phyloP scores from a whole-genome alignment of 2,797 vertebrate species.

The Sebastolobus altivelis region DNA sequence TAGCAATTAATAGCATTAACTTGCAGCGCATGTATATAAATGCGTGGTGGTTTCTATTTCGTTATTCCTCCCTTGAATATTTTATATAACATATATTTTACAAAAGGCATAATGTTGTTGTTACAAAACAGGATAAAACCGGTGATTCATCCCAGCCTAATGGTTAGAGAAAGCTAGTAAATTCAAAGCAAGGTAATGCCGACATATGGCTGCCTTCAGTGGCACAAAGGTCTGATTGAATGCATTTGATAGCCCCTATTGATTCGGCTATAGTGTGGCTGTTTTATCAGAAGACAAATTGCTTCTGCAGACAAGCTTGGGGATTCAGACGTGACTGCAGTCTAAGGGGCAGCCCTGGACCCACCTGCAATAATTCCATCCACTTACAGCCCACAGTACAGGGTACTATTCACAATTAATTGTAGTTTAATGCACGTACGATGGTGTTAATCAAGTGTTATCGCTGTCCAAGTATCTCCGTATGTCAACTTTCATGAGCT shows the following conservation, averaged over 20 bases:
- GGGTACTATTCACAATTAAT: not conserved
- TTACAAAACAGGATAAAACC: constrained; percentile 1
- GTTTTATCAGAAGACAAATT: constrained; percentile 77
- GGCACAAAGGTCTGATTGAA: constrained; percentile 73
- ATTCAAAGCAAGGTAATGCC: constrained; percentile 56
- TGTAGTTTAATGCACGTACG: not conserved
- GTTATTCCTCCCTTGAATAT: not conserved
- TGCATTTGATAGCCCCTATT: constrained; percentile 73
- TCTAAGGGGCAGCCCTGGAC: constrained; percentile 39
- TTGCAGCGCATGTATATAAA: not conserved
- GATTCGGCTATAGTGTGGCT: constrained; percentile 70
- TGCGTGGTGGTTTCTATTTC: not conserved
- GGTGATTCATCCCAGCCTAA: constrained; percentile 19
- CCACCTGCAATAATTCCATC: constrained; percentile 34
- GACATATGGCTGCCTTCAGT: constrained; percentile 58
- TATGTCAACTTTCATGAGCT: not conserved
- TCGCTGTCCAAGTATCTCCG: not conserved
- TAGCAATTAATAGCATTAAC: not conserved
- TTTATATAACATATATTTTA: not conserved
- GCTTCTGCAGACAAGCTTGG: constrained; percentile 64
- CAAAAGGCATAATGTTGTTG: not conserved
- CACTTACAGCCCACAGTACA: not conserved
- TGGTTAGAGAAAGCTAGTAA: constrained; percentile 36
- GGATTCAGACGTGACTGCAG: constrained; percentile 56
- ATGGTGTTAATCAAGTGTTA: not conserved